These are phyloP conservation scores for Triplophysa dalaica DNA, from an alignment of 2,113 vertebrate genomes.

Conservation along the genomic window DNA sequence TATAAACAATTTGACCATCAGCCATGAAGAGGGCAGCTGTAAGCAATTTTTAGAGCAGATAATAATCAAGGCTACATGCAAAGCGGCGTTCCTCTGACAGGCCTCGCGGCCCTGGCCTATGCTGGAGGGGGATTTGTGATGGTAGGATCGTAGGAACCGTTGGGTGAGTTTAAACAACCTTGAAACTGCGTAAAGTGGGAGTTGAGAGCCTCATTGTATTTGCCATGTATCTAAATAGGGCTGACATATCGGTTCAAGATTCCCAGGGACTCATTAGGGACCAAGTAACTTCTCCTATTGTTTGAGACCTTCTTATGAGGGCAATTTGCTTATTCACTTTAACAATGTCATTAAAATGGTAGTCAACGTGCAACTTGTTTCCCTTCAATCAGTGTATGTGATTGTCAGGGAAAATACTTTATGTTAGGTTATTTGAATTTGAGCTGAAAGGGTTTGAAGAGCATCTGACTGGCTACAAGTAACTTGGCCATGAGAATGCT, in stretches of 20 bases:
- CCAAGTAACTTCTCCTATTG: not conserved
- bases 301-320: not conserved
- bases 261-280: not conserved
- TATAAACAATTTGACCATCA: conserved; percentile 82
- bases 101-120: conserved; percentile 65
- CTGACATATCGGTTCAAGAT: conserved; percentile 58
- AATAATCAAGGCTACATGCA: conserved; percentile 86
- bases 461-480: too few species aligned
- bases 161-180: conserved; percentile 78
- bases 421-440: too few species aligned
- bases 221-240: conserved; percentile 56
- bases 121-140: conserved; percentile 68
- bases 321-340: not conserved
- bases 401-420: too few species aligned
- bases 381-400: too few species aligned
- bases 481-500: too few species aligned
- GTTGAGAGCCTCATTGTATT: conserved; percentile 60
- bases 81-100: conserved; percentile 80
- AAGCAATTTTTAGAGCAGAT: conserved; percentile 88
- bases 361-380: too few species aligned
- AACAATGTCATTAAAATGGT: too few species aligned
- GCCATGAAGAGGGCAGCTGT: conserved; percentile 85
- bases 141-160: conserved; percentile 59
- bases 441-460: too few species aligned
- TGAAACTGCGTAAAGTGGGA: conserved; percentile 60